A percentile compares a stretch with the other conserved stretches of the same genome.
Conservation (phyloP, 2,888 invertebrate genomes). For the Dasysyrphus albostriatus region DNA sequence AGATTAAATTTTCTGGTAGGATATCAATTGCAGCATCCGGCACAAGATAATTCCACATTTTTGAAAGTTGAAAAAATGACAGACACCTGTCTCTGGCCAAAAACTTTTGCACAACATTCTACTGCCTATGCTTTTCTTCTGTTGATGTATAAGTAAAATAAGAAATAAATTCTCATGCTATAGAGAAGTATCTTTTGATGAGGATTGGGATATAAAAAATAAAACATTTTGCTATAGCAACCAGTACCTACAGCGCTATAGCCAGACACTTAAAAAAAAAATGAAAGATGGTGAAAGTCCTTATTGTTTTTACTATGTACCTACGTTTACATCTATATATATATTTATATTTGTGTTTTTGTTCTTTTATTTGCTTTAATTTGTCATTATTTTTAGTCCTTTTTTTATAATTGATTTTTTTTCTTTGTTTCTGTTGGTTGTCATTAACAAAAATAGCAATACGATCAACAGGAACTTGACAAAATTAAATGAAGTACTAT, state of each 20-base stretch:
- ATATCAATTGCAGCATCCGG: no score
- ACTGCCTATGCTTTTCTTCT: neutral
- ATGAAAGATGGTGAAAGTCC: neutral
- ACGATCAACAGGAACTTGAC: constrained; percentile 1
- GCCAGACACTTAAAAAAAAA: neutral
- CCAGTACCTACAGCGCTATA: neutral
- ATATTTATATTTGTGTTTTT: neutral
- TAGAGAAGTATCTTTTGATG: neutral
- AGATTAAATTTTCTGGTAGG: no score
- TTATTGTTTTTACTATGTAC: constrained; percentile 5
- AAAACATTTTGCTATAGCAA: neutral
- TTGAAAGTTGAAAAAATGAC: no score
- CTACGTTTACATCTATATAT: neutral
- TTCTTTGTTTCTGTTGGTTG: neutral
- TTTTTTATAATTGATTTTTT: neutral
- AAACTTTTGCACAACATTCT: neutral
- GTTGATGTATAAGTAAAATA: neutral
- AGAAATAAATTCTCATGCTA: neutral
- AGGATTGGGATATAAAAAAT: neutral
- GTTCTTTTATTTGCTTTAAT: constrained; percentile 3
- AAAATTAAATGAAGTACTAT: neutral
- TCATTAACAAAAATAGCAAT: constrained; percentile 1
- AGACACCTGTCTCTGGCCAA: no score
- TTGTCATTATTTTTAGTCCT: neutral
- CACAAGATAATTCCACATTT: no score